These are phyloP conservation scores for Napeogenes sylphis DNA, from an alignment of 2,888 invertebrate genomes.

Conservation along the genomic window DNA sequence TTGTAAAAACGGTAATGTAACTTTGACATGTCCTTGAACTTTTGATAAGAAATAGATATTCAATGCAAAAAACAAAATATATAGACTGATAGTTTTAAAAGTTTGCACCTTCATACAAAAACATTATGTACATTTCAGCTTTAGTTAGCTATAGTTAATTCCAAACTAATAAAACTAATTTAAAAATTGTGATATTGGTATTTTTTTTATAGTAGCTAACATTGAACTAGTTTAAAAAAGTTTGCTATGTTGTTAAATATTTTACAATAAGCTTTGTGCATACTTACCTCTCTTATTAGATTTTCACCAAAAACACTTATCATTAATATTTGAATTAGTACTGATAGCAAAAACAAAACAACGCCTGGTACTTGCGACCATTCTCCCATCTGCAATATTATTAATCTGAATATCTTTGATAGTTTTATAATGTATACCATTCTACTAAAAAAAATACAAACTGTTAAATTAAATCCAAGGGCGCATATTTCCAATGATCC, in stretches of 20 bases:
- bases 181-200: not conserved
- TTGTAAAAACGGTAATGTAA: too few relatives aligned
- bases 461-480: slow-evolving; percentile 64
- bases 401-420: not conserved
- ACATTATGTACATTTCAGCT: too few relatives aligned
- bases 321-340: slow-evolving; percentile 58
- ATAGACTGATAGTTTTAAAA: too few relatives aligned
- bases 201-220: too few relatives aligned
- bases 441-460: slow-evolving; percentile 27
- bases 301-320: slow-evolving; percentile 63
- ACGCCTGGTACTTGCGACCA: slow-evolving; percentile 50
- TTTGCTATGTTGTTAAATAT: not conserved
- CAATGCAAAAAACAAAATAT: too few relatives aligned
- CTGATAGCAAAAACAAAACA: slow-evolving; percentile 51
- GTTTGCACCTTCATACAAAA: too few relatives aligned
- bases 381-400: slow-evolving; percentile 39
- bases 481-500: slow-evolving; percentile 66
- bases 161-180: too few relatives aligned
- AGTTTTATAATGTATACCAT: not conserved
- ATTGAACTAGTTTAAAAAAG: too few relatives aligned
- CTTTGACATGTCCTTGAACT: too few relatives aligned
- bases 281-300: slow-evolving; percentile 51
- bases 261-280: not conserved
- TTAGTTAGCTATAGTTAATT: too few relatives aligned
- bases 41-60: too few relatives aligned